Evolutionary conservation across 1,140 invertebrate genomes (phyloP), one percentile per base, ranked within the genome.

Genomic region (Ceratitis capitata): DNA sequence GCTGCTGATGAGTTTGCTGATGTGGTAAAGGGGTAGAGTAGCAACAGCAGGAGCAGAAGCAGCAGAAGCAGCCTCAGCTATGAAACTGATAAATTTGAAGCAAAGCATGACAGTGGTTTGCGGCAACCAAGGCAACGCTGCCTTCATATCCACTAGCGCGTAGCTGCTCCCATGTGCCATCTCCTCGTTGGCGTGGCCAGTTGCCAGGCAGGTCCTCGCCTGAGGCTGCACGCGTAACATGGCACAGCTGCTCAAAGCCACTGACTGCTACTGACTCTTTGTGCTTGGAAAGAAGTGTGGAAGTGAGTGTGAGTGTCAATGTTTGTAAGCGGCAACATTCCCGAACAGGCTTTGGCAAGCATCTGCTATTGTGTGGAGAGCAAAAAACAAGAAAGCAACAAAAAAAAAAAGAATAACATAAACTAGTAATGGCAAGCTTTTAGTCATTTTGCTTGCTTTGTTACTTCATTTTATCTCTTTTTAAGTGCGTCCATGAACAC

Each of bases 91-190:
- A 78, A 78, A 42, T 78, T 42, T 78, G 69, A 42, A 26, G 19
- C 39, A 45, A 78, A 45, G 69, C 69, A 26, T 78, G 69, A 78
- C 39, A 78, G 69, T 39, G 69, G 69, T 78, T 78, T 78, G 69
- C 12, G 69, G 39, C 69, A 4, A 45, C 69, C 35, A 78, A 78
- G 42, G 69, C 39, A 45, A 39, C 61, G 10, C 12, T 5, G 32
- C 35, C 69, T 78, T n/a, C 42, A n/a, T n/a, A n/a, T n/a, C n/a
- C n/a, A n/a, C n/a, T n/a, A n/a, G n/a, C n/a, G n/a, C 14, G 14
- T 3, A 1, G 32, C 19, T 78, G 69, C 9, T 29, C 58, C n/a
- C 23, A n/a, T 12, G 69, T 23, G 69, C 14, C 39, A 45, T 35
- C 69, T 78, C 7, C n/a, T 78, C 2, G 69, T 19, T 78, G 64